A percentile compares a stretch with the other conserved stretches of the same genome.
phyloP scores from a whole-genome alignment of 2,113 vertebrate genomes.

The Brachirus orientalis region DNA sequence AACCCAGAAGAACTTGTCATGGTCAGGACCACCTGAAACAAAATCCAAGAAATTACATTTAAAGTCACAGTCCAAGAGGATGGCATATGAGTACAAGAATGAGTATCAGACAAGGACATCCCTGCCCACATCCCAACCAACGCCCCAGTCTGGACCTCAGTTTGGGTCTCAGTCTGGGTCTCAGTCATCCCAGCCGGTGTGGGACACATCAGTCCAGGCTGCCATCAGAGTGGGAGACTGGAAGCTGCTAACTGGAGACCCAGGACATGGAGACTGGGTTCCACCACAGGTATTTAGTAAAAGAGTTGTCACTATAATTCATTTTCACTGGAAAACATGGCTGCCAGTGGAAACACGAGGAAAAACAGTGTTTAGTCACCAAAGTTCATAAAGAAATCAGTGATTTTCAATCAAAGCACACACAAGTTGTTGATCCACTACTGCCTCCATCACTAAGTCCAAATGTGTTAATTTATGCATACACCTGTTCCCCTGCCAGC shows the following conservation, averaged over 20 bases:
- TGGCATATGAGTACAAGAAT: conserved; percentile 27
- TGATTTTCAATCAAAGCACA: no score
- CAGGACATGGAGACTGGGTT: conserved; percentile 94
- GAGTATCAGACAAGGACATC: neutral
- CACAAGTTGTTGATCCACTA: no score
- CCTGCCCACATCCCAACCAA: neutral
- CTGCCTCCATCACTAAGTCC: no score
- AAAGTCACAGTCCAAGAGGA: conserved; percentile 29
- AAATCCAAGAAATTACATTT: conserved; percentile 26
- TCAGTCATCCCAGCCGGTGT: no score
- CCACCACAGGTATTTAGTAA: conserved; percentile 86
- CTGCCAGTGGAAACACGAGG: no score
- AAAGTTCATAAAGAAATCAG: no score
- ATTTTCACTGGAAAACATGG: no score
- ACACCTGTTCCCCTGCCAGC: no score
- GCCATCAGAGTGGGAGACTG: conserved; percentile 93
- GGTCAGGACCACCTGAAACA: neutral
- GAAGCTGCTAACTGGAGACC: conserved; percentile 95
- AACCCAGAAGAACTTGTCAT: conserved; percentile 16
- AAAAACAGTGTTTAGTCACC: no score
- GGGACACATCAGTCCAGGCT: conserved; percentile 92
- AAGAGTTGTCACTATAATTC: no score
- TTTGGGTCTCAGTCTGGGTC: conserved; percentile 47
- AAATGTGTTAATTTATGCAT: no score
- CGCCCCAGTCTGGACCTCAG: neutral